Conservation (phyloP, 2,113 vertebrate genomes). For the Scartelaos histophorus region DNA sequence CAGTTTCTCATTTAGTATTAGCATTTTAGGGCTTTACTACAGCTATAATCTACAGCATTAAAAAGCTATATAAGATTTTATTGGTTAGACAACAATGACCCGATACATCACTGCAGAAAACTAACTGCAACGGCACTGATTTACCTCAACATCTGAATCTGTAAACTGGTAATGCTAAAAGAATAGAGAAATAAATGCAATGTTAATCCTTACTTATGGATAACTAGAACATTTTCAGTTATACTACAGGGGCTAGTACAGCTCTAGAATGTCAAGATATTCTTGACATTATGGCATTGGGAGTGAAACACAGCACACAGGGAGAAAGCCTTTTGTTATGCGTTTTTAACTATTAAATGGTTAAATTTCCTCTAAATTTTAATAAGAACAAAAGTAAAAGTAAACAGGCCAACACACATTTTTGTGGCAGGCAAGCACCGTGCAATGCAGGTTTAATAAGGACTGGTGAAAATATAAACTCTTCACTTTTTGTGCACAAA, state of each 20-base stretch:
- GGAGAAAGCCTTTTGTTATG: constrained; percentile 12
- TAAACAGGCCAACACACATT: background rate
- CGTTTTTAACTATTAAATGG: constrained; percentile 5
- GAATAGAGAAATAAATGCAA: constrained; percentile 78
- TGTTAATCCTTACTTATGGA: constrained; percentile 72
- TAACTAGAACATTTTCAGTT: background rate
- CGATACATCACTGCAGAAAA: constrained; percentile 76
- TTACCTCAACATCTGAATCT: constrained; percentile 98
- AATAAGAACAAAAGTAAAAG: background rate
- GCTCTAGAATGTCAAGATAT: background rate
- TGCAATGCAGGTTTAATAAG: constrained; percentile 38
- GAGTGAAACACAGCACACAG: constrained; percentile 21
- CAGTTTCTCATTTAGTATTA: constrained; percentile 33
- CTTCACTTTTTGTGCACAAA: no score
- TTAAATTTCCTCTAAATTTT: background rate
- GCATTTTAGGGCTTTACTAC: constrained; percentile 23
- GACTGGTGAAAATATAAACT: no score
- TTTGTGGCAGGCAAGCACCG: constrained; percentile 35
- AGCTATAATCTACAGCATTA: constrained; percentile 39
- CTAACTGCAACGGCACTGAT: constrained; percentile 78
- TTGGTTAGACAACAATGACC: constrained; percentile 80
- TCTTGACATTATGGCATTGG: background rate
- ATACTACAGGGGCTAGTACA: background rate
- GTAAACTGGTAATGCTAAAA: constrained; percentile 99
- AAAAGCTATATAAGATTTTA: constrained; percentile 49